Evolutionary conservation across 1,140 invertebrate genomes (phyloP).

Genomic region (Drosophila obscura): DNA sequence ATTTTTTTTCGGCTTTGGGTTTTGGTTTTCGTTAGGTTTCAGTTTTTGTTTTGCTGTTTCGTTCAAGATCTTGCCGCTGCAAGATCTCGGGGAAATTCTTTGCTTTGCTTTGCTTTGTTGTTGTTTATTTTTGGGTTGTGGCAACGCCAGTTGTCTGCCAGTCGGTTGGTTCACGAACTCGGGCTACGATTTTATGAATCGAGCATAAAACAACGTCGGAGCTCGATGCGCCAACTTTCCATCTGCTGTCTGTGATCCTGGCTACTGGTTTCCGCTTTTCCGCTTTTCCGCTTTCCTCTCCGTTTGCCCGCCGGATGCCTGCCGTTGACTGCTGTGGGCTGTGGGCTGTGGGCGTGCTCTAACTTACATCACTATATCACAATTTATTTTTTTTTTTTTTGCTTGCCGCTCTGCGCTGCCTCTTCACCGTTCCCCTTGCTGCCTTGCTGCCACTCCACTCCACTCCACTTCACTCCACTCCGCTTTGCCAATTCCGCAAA

Average conservation of each 20-base stretch:
- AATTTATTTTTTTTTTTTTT: constrained; percentile 65
- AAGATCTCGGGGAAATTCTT: constrained; percentile 30
- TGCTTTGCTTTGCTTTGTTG: constrained; percentile 4
- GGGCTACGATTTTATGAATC: constrained; percentile 76
- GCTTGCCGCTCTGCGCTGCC: constrained; percentile 70
- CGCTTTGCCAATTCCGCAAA: too few relatives aligned
- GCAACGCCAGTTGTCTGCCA: constrained; percentile 21
- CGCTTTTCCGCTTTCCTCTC: constrained; percentile 16
- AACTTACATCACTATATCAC: constrained; percentile 82
- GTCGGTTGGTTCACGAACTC: constrained; percentile 54
- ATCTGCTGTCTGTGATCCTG: too few relatives aligned
- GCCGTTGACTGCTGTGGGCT: too few relatives aligned
- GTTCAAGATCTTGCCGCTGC: too few relatives aligned
- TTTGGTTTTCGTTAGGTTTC: constrained; percentile 8
- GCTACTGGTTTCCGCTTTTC: not conserved
- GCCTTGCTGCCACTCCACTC: too few relatives aligned
- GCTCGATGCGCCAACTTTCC: constrained; percentile 46
- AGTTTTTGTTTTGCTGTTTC: constrained; percentile 6
- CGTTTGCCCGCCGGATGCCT: constrained; percentile 69
- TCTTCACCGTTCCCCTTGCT: constrained; percentile 2
- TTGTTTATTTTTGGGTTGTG: constrained; percentile 22
- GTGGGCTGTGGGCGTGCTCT: constrained; percentile 5
- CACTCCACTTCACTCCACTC: too few relatives aligned
- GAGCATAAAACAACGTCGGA: constrained; percentile 82
- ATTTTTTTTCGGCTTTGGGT: constrained; percentile 7